A percentile compares a stretch with the other conserved stretches of the same genome.
These are phyloP conservation scores for Lithosia quadra DNA, from an alignment of 2,888 invertebrate species.

Conservation along the genomic window DNA sequence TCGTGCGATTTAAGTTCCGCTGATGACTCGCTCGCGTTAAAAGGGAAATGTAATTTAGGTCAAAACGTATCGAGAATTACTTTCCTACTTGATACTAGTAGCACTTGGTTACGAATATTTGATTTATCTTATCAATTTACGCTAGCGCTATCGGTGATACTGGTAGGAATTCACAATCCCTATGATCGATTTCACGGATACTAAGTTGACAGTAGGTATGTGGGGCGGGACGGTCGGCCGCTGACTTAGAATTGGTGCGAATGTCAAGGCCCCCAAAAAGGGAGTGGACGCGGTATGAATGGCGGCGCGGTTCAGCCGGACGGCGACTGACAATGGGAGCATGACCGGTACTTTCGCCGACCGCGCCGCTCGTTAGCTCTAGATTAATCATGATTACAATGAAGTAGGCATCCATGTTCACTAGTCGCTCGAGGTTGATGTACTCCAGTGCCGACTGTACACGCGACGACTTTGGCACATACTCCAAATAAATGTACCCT, in stretches of 20 bases:
- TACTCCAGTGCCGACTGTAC: slow-evolving; percentile 26
- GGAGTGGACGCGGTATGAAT: slow-evolving; percentile 38
- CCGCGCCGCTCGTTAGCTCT: slow-evolving; percentile 45
- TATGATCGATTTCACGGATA: slow-evolving; percentile 12
- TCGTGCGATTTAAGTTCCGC: slow-evolving; percentile 28
- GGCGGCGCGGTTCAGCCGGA: slow-evolving; percentile 22
- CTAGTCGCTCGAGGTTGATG: slow-evolving; percentile 39
- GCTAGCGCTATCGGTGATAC: slow-evolving; percentile 40
- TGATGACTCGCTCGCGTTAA: slow-evolving; percentile 56
- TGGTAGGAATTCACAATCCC: slow-evolving; percentile 15
- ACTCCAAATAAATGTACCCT: neutral
- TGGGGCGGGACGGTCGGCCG: slow-evolving; percentile 19
- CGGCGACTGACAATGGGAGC: slow-evolving; percentile 60
- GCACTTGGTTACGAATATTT: slow-evolving; percentile 13
- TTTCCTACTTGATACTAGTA: slow-evolving; percentile 10
- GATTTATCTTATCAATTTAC: slow-evolving; percentile 42
- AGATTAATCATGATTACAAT: slow-evolving; percentile 52
- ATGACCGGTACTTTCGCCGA: slow-evolving; percentile 69
- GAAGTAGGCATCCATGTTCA: slow-evolving; percentile 37
- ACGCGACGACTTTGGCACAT: slow-evolving; percentile 4
- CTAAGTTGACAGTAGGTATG: slow-evolving; percentile 17
- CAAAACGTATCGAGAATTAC: slow-evolving; percentile 38
- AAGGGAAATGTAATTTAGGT: slow-evolving; percentile 74
- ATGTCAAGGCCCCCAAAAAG: slow-evolving; percentile 45
- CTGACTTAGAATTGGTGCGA: slow-evolving; percentile 28